Evolutionary conservation across 1,140 invertebrate genomes (phyloP).

Genomic region (Drusus annulatus): DNA sequence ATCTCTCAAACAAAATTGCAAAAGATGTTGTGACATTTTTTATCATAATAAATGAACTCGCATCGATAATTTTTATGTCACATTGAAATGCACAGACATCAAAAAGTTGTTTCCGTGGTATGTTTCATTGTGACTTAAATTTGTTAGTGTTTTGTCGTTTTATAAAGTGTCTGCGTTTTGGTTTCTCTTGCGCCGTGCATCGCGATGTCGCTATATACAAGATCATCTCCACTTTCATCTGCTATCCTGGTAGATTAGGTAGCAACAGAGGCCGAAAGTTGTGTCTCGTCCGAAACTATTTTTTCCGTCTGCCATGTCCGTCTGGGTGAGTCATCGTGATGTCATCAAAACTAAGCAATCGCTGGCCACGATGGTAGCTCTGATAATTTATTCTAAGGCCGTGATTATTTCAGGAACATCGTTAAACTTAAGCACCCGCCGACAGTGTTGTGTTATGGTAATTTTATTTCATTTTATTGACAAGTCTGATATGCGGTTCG

Average conservation of each 20-base stretch:
- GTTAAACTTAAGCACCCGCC: too few species aligned
- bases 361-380: too few species aligned
- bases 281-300: constrained; percentile 20
- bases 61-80: not conserved
- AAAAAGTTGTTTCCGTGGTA: not conserved
- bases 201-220: not conserved
- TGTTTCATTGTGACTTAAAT: not conserved
- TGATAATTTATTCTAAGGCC: too few species aligned
- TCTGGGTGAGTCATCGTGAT: not conserved
- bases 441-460: too few species aligned
- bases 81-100: not conserved
- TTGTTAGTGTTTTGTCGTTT: not conserved
- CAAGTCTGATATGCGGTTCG: too few species aligned
- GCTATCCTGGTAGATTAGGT: constrained; percentile 37
- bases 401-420: too few species aligned
- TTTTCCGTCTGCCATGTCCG: constrained; percentile 13
- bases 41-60: too few species aligned
- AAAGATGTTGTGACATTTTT: too few species aligned
- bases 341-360: not conserved
- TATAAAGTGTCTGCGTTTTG: not conserved
- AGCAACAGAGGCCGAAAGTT: constrained; percentile 19
- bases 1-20: too few species aligned
- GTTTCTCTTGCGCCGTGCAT: not conserved
- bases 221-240: constrained; percentile 18
- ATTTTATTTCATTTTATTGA: too few species aligned